phyloP scores from a whole-genome alignment of 2,888 invertebrate genomes.

The Malacosoma neustria region DNA sequence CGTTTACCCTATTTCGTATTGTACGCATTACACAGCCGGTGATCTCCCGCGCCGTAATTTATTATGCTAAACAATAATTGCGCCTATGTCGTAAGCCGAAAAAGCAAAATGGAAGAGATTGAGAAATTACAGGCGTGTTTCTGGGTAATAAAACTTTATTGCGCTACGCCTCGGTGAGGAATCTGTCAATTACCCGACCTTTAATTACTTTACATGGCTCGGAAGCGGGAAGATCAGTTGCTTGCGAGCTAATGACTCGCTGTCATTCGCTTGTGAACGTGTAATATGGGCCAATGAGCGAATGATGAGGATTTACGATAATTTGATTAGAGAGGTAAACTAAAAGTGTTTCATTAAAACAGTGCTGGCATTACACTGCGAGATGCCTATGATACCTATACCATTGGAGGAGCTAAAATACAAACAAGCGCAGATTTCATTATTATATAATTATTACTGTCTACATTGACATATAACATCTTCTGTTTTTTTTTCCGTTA shows the following conservation, averaged over 20 bases:
- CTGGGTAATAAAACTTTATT: conserved; percentile 17
- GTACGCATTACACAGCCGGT: not conserved
- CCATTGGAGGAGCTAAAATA: too few species aligned
- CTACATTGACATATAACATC: too few species aligned
- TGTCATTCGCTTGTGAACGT: conserved; percentile 19
- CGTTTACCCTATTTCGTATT: too few species aligned
- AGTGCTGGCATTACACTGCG: conserved; percentile 19
- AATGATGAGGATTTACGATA: conserved; percentile 35
- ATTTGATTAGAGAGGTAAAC: conserved; percentile 28
- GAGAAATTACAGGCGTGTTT: conserved; percentile 15
- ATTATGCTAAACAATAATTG: conserved; percentile 2
- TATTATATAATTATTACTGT: too few species aligned
- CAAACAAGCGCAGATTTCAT: too few species aligned
- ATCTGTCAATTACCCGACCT: conserved; percentile 20
- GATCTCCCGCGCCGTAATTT: conserved; percentile 1
- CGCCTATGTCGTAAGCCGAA: not conserved
- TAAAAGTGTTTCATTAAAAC: conserved; percentile 34
- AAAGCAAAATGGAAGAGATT: conserved; percentile 12
- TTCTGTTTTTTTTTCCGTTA: too few species aligned
- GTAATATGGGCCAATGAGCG: conserved; percentile 24
- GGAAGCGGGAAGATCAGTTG: conserved; percentile 18
- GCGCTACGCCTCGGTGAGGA: conserved; percentile 6
- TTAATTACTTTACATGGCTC: conserved; percentile 22
- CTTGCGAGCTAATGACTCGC: conserved; percentile 22
- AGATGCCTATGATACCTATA: too few species aligned